phyloP scores from a whole-genome alignment of 2,113 vertebrate species.

The Colius striatus region DNA sequence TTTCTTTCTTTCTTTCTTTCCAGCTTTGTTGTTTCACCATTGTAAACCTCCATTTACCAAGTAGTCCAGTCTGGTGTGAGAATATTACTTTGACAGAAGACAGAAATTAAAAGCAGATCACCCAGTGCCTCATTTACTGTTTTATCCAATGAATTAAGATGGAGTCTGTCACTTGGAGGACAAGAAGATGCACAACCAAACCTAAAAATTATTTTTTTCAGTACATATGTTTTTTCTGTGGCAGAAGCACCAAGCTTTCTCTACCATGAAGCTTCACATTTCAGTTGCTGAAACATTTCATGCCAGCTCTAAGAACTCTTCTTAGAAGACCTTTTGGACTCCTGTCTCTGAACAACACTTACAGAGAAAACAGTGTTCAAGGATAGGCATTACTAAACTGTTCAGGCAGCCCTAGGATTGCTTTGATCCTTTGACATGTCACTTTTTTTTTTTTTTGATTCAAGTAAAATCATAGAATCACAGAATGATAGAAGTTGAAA shows the following conservation, averaged over 20 bases:
- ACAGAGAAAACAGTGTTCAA: neutral
- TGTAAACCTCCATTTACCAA: neutral
- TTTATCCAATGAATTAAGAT: accelerated
- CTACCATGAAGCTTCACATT: neutral
- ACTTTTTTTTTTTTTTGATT: neutral
- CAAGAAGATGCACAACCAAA: neutral
- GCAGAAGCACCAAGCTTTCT: neutral
- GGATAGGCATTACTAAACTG: accelerated
- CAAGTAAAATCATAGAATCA: too few species aligned
- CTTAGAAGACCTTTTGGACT: neutral
- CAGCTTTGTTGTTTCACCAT: neutral
- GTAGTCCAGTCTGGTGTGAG: neutral
- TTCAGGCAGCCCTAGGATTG: neutral
- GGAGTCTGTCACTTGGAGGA: neutral
- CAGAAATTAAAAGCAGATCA: neutral
- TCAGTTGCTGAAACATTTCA: neutral
- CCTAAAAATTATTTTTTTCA: neutral
- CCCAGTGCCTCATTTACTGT: neutral
- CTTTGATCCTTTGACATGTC: neutral
- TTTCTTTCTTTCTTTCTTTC: too few species aligned
- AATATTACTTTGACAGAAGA: neutral
- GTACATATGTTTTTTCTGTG: neutral
- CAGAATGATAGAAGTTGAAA: too few species aligned
- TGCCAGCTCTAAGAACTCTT: neutral
- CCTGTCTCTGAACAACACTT: neutral